phyloP scores from a whole-genome alignment of 2,888 invertebrate species.

The Empis stercorea region DNA sequence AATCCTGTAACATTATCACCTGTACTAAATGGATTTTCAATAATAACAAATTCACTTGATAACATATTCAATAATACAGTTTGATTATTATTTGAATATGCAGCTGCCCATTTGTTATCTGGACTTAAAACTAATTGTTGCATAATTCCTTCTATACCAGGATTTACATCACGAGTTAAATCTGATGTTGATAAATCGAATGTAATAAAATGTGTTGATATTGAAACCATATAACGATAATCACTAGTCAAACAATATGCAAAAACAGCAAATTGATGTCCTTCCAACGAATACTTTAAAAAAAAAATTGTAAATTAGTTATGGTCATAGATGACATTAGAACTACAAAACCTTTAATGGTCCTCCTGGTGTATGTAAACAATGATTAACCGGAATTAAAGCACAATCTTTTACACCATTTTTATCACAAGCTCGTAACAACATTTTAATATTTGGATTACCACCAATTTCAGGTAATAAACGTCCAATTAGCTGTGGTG shows the following conservation, averaged over 20 bases:
- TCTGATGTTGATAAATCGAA: constrained; percentile 96
- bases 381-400: constrained; percentile 85
- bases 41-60: constrained; percentile 81
- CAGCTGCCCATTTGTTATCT: constrained; percentile 92
- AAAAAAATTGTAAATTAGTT: background rate
- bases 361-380: constrained; percentile 96
- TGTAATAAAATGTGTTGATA: constrained; percentile 92
- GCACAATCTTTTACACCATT: constrained; percentile 84
- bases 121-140: constrained; percentile 83
- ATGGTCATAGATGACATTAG: background rate
- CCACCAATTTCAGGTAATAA: constrained; percentile 81
- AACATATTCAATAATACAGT: constrained; percentile 82
- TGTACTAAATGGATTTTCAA: constrained; percentile 71
- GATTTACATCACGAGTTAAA: constrained; percentile 82
- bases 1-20: constrained; percentile 48
- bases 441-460: constrained; percentile 69
- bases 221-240: constrained; percentile 85
- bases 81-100: constrained; percentile 94
- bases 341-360: constrained; percentile 68
- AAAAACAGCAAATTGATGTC: constrained; percentile 95
- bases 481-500: constrained; percentile 84
- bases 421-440: constrained; percentile 81
- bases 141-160: constrained; percentile 92
- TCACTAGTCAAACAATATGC: constrained; percentile 82
- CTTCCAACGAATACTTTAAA: constrained; percentile 82